Evolutionary conservation across 35 echinoderm and acorn worm genomes (phyloP), one percentile per base, ranked within the genome.

Genomic region (Apostichopus californicus): DNA sequence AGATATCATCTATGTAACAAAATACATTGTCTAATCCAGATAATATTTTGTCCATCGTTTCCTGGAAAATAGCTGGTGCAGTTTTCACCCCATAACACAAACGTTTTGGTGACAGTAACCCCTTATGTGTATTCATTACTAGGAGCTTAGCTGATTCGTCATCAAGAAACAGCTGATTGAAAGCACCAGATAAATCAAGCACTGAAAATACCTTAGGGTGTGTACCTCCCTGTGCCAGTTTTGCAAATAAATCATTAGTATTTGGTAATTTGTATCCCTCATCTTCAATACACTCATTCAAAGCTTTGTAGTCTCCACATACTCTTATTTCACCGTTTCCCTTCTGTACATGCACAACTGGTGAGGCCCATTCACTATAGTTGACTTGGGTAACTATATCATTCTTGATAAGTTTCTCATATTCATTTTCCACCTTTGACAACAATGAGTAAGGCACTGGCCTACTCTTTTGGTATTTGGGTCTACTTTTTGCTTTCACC

Each of bases 251-350:
- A 11, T 78, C 90, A 57, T 91, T 75, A 57, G 61, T 79, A 20
- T 91, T 80, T 15, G 90, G 90, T 55, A 91, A 57, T 25, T 46
- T 71, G 28, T 87, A 87, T 7, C n/a, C 57, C 7, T 87, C 85
- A 87, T 87, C 85, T 54, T 91, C 73, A 58, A 91, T 91, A 57
- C n/a, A n/a, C n/a, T n/a, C n/a, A n/a, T n/a, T n/a, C n/a, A n/a
- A n/a, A n/a, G n/a, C n/a, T n/a, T n/a, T 91, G 28, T 78, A 91
- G 56, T 91, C 90, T 5, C 90, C 90, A 80, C 90, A 91, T 58
- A 91, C 90, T 57, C 90, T 91, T 14, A 91, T 57, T 8, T 54
- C 18, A 25, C 75, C 72, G 34, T 91, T 79, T 17, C 73, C 54
- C 24, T 91, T 91, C 57, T 87, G 5, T 46, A 87, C 57, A 64